Percentiles rank a stretch among this genome's conserved stretches.
Conservation (phyloP, 2,888 invertebrate genomes). For the Scaptomyza flava region DNA sequence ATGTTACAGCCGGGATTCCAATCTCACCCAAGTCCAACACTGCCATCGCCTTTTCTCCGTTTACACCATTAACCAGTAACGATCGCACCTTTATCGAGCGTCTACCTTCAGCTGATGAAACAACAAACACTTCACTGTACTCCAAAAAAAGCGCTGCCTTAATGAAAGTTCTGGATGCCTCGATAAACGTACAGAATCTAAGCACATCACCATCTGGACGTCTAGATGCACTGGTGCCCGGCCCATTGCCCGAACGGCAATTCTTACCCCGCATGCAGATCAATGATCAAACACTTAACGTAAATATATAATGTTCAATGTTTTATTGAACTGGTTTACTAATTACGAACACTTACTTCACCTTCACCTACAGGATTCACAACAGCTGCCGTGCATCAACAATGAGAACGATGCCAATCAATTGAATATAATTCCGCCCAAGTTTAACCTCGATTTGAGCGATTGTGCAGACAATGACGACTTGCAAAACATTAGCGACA, state of each 20-base stretch:
- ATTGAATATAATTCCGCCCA: conserved; percentile 19
- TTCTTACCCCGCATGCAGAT: conserved; percentile 38
- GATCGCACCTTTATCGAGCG: conserved; percentile 76
- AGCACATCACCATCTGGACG: conserved; percentile 83
- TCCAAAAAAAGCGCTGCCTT: conserved; percentile 72
- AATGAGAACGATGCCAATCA: conserved; percentile 33
- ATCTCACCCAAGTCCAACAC: conserved; percentile 28
- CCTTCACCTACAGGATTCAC: conserved; percentile 34
- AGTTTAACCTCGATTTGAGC: conserved; percentile 41
- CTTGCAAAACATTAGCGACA: conserved; percentile 73
- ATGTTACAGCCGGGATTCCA: conserved; percentile 14
- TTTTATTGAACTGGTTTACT: neutral
- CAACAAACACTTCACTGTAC: conserved; percentile 44
- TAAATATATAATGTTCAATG: conserved; percentile 13
- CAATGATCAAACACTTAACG: conserved; percentile 55
- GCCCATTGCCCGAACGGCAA: conserved; percentile 22
- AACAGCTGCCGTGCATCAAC: neutral
- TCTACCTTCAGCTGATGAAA: conserved; percentile 21
- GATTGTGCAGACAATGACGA: conserved; percentile 46
- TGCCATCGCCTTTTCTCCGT: conserved; percentile 41
- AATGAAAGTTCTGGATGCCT: conserved; percentile 78
- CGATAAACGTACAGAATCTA: conserved; percentile 77
- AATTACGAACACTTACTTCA: too few relatives aligned
- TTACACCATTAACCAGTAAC: conserved; percentile 67
- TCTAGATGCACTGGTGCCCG: conserved; percentile 78